Evolutionary conservation across 2,113 vertebrate genomes (phyloP), one percentile per base, ranked within the genome.

Genomic region (Scartelaos histophorus): DNA sequence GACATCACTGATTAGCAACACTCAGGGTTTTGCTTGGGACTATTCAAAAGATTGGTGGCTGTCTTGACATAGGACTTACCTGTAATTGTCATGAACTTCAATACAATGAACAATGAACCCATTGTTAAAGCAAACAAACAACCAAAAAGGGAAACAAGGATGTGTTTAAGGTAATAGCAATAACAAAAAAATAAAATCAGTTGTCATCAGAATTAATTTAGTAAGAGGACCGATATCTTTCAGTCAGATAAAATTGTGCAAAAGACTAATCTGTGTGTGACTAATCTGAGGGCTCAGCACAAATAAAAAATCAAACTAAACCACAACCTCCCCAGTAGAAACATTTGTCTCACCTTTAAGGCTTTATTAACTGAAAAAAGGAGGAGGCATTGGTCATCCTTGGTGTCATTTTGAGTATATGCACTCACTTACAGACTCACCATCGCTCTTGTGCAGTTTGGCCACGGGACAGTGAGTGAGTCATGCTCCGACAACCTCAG

Each of bases 381-480:
- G 73, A 82, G 80, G 83, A 86, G 82, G 79, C 69, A 76, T 67
- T 71, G 70, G 81, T 84, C 81, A 76, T 60, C 21, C 43, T 67
- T 25, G 0, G 0, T 62, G 49, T 81, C 15, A 69, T 69, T 61
- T 80, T 60, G 25, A 61, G 58, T 67, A 78, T 79, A 71, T 75
- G 73, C 74, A 75, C 1, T 15, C 58, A 16, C 53, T 2, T 29
- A 77, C 65, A 68, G 77, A 49, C 56, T 57, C 46, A 79, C 70
- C 76, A 78, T 88, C 78, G 76, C 46, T 67, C 70, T 77, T 66
- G 78, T 82, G 73, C 56, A 77, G 76, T 71, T 71, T 88, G 82
- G 80, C 84, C 9, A 35, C 69, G 71, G 80, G 84, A 89, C 80
- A 81, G 71, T 24, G 64, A 75, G 64, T 86, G 87, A 88, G 80